Conservation (phyloP, 2,797 vertebrate species). For the Coregonus suidteri region DNA sequence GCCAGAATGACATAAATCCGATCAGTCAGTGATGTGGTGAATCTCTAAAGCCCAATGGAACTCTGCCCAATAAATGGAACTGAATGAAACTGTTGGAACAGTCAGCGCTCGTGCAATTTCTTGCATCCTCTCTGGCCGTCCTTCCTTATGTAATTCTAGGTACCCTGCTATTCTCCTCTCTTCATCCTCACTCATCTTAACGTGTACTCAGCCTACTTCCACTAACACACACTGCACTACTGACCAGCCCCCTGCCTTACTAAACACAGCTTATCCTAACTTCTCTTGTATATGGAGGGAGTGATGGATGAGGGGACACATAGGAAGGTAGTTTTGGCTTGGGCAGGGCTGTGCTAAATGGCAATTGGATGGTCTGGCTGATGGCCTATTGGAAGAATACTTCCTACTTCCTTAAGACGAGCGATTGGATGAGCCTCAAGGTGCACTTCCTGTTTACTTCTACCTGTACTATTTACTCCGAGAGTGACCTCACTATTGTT, state of each 20-base stretch:
- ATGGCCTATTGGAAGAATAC: conserved; percentile 69
- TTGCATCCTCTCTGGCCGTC: too few species aligned
- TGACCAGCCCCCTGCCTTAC: conserved; percentile 30
- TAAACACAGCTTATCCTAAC: conserved; percentile 12
- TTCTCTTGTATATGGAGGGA: conserved; percentile 5
- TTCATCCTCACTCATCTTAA: too few species aligned
- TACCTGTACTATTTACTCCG: too few species aligned
- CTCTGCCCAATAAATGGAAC: too few species aligned
- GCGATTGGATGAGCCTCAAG: conserved; percentile 47
- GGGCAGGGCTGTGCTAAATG: conserved; percentile 30
- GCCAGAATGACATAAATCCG: conserved; percentile 39
- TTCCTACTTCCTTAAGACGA: conserved; percentile 59
- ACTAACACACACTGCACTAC: too few species aligned
- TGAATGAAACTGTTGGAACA: too few species aligned
- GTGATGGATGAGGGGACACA: conserved; percentile 35
- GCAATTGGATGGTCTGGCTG: conserved; percentile 41
- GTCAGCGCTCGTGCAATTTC: too few species aligned
- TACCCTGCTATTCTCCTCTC: too few species aligned
- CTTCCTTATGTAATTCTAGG: too few species aligned
- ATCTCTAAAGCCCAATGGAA: not conserved
- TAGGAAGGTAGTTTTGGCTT: conserved; percentile 49
- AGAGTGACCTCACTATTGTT: not conserved
- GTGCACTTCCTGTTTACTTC: conserved; percentile 17
- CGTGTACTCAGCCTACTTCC: too few species aligned
- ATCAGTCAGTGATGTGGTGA: conserved; percentile 23